Evolutionary conservation across 2,888 invertebrate species (phyloP), one percentile per base, ranked within the genome.

Genomic region (Cabera pusaria): DNA sequence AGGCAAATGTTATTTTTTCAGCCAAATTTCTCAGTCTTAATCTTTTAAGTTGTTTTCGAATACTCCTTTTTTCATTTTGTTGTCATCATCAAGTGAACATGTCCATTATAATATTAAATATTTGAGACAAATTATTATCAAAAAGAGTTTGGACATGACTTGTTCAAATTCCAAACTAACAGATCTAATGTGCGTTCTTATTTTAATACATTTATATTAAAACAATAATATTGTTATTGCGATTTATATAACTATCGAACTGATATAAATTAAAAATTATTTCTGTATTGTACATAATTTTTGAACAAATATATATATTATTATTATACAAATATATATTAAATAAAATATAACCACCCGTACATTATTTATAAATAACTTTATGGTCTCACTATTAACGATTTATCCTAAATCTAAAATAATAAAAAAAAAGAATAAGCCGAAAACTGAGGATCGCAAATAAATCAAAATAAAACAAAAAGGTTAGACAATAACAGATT

Each of bases 401-500:
- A 65, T 62, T 66, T 68, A 61, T 59, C 65, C 44, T 44, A 33
- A 52, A 51, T 61, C 56, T 51, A 54, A 47, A 41, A 27, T 18
- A 37, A 14, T 4, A 54, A 50, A 59, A 50, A 59, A 42, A 40
- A 35, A 38, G 35, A 41, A 39, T 49, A 59, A 46, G 52, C 48
- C 57, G 44, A 55, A 57, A 55, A 32, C 2, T 4, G 4, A 53
- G 61, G 66, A 70, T 66, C 18, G 7, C 59, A 52, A 52, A 68
- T 71, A 63, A 64, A 9, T 6, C 64, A 80, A 85, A 85, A 83
- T 77, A 79, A 88, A 85, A 82, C 73, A 70, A 86, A 42, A 85
- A 35, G 82, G 64, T 44, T 82, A 78, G 85, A 87, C 86, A 86
- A 87, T 88, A 88, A 88, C 88, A 86, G 81, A 82, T 86, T 87